These are phyloP conservation scores for Drosophila novamexicana DNA, from an alignment of 1,140 invertebrate genomes.

Conservation along the genomic window DNA sequence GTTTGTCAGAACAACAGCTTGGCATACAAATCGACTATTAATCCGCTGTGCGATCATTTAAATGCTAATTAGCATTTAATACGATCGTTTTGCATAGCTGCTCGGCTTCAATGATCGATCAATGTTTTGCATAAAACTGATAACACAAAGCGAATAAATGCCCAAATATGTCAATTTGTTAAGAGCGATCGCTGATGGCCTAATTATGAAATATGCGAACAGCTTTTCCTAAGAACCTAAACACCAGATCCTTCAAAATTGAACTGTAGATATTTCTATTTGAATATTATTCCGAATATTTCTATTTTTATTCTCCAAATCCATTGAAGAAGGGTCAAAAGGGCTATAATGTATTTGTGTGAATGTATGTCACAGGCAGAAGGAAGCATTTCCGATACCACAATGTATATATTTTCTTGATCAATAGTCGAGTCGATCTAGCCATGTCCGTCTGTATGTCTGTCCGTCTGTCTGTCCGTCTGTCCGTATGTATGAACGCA, in stretches of 20 bases:
- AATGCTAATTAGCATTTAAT: slow-evolving; percentile 72
- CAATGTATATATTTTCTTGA: too few relatives aligned
- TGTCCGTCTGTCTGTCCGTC: too few relatives aligned
- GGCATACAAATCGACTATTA: slow-evolving; percentile 74
- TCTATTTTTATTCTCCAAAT: too few relatives aligned
- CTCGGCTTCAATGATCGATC: slow-evolving; percentile 23
- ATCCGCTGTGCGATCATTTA: slow-evolving; percentile 65
- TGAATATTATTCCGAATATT: too few relatives aligned
- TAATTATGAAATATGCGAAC: neutral
- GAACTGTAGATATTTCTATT: neutral
- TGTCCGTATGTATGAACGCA: too few relatives aligned
- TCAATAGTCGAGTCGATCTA: too few relatives aligned
- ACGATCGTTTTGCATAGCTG: slow-evolving; percentile 52
- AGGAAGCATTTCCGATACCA: too few relatives aligned
- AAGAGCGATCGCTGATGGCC: neutral
- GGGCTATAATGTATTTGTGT: too few relatives aligned
- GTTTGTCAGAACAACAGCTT: slow-evolving; percentile 51
- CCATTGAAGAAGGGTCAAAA: too few relatives aligned
- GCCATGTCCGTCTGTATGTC: too few relatives aligned
- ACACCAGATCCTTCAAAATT: neutral
- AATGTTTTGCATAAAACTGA: slow-evolving; percentile 23
- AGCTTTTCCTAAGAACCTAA: neutral
- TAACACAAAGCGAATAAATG: slow-evolving; percentile 7
- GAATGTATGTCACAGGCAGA: too few relatives aligned
- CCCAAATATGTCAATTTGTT: slow-evolving; percentile 31